These are phyloP conservation scores for Chlorops oryzae DNA, from an alignment of 1,140 invertebrate genomes.

Conservation along the genomic window DNA sequence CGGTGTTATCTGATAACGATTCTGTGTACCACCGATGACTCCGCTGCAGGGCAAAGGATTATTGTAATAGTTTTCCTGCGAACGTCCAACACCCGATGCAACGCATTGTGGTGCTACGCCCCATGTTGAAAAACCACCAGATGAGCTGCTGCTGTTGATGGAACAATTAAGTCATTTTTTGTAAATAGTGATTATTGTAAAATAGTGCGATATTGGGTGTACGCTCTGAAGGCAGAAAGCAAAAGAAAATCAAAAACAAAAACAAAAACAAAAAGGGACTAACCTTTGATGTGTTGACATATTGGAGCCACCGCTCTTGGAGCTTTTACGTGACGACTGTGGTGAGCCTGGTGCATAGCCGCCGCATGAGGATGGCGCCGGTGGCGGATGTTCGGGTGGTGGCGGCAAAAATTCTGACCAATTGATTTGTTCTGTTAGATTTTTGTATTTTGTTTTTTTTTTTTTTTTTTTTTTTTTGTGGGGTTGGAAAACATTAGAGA, in stretches of 20 bases:
- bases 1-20: conserved; percentile 45
- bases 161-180: conserved; percentile 33
- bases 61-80: conserved; percentile 41
- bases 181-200: too few relatives aligned
- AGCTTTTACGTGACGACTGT: conserved; percentile 43
- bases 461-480: too few relatives aligned
- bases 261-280: conserved; percentile 3
- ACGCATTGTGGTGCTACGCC: conserved; percentile 39
- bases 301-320: conserved; percentile 43
- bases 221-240: not conserved
- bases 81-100: conserved; percentile 21
- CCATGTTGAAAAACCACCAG: conserved; percentile 45
- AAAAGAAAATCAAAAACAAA: not conserved
- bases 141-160: conserved; percentile 43
- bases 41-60: conserved; percentile 34
- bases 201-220: too few relatives aligned
- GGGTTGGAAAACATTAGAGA: too few relatives aligned
- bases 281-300: conserved; percentile 46
- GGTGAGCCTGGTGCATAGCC: conserved; percentile 42
- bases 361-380: conserved; percentile 43
- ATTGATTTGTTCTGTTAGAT: conserved; percentile 56
- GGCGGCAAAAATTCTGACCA: conserved; percentile 74
- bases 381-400: conserved; percentile 73
- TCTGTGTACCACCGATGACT: conserved; percentile 30
- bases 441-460: too few relatives aligned